Percentiles rank a stretch among this genome's conserved stretches.
These are phyloP conservation scores for Thecocarcelia acutangulata DNA, from an alignment of 2,888 invertebrate species.

Conservation along the genomic window DNA sequence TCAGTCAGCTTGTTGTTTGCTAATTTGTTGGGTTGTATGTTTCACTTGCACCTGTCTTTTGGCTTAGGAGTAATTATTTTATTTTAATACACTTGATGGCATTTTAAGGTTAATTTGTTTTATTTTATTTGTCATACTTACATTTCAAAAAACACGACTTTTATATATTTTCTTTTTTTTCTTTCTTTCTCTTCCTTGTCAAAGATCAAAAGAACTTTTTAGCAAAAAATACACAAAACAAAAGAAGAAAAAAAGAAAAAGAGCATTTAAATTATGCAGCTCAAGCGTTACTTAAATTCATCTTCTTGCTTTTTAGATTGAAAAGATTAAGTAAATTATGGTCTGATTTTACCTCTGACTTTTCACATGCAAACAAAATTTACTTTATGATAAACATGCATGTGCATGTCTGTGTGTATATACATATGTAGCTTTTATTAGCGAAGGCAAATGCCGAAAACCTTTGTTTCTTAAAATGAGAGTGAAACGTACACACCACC, in stretches of 20 bases:
- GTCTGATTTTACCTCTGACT: conserved; percentile 29
- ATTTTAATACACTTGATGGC: conserved; percentile 63
- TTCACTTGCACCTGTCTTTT: conserved; percentile 43
- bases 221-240: not conserved
- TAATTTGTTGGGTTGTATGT: conserved; percentile 7
- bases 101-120: conserved; percentile 68
- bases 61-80: conserved; percentile 18
- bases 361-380: conserved; percentile 7
- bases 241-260: not conserved
- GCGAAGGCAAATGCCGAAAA: conserved; percentile 40
- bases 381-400: no score
- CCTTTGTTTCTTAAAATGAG: conserved; percentile 26
- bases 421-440: conserved; percentile 13
- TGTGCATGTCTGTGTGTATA: no score
- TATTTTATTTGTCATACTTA: conserved; percentile 34
- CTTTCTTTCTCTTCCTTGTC: not conserved
- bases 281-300: conserved; percentile 30
- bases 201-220: conserved; percentile 34
- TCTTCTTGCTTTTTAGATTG: conserved; percentile 26
- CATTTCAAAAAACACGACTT: conserved; percentile 7
- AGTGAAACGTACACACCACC: conserved; percentile 12
- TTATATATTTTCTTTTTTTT: not conserved
- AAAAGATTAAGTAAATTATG: conserved; percentile 41
- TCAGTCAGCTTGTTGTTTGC: not conserved
- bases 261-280: conserved; percentile 34